Evolutionary conservation across 1,140 invertebrate genomes (phyloP).

Genomic region (Drosophila ficusphila): DNA sequence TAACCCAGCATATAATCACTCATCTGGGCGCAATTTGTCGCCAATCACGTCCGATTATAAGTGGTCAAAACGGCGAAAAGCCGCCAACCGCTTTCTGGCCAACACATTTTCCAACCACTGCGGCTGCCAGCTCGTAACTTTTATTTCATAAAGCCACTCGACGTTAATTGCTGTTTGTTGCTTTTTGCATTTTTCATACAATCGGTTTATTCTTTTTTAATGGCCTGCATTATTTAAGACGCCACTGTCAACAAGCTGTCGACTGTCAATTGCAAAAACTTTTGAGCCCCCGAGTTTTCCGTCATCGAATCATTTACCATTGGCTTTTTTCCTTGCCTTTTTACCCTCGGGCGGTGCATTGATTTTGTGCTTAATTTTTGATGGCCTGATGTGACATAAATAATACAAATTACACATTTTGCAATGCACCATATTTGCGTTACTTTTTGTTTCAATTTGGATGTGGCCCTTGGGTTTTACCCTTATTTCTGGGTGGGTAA

Average conservation of each 20-base stretch:
- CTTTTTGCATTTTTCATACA: constrained; percentile 18
- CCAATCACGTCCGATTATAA: not conserved
- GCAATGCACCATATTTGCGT: not conserved
- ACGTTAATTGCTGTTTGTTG: not conserved
- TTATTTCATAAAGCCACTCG: constrained; percentile 26
- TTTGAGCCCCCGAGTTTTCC: not conserved
- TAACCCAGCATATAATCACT: not conserved
- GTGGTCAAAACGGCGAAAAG: not conserved
- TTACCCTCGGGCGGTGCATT: constrained; percentile 2
- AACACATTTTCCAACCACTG: not conserved
- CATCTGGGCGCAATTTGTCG: constrained; percentile 17
- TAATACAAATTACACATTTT: constrained; percentile 12
- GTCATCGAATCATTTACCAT: constrained; percentile 13
- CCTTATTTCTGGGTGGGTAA: constrained; percentile 30
- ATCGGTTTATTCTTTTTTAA: constrained; percentile 22
- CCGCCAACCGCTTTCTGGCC: constrained; percentile 1
- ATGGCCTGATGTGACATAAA: constrained; percentile 23
- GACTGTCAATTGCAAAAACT: constrained; percentile 28
- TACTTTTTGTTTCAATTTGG: constrained; percentile 1
- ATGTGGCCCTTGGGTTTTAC: constrained; percentile 6
- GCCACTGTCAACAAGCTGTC: constrained; percentile 32
- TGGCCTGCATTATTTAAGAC: constrained; percentile 61
- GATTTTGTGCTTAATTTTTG: constrained; percentile 30
- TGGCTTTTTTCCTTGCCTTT: not conserved
- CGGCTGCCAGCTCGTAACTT: constrained; percentile 7